A percentile compares a stretch with the other conserved stretches of the same genome.
These are phyloP conservation scores for Syrrhaptes paradoxus DNA, from an alignment of 2,113 vertebrate species.

Conservation along the genomic window DNA sequence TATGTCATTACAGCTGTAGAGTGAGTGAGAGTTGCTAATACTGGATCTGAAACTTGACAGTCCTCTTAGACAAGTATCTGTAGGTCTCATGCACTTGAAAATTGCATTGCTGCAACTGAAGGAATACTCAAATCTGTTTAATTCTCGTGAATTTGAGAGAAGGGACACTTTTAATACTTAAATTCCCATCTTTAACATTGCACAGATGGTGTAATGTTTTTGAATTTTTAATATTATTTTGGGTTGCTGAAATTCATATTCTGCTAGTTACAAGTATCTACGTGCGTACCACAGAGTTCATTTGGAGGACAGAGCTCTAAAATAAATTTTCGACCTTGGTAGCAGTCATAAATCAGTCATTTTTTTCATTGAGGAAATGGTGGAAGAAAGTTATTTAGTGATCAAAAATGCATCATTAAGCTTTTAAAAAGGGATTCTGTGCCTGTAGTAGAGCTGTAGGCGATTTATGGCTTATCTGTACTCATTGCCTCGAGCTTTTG, in stretches of 20 bases:
- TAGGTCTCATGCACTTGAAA: background rate
- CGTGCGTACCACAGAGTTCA: background rate
- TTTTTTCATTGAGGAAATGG: slow-evolving; percentile 54
- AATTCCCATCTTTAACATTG: slow-evolving; percentile 13
- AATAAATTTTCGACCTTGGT: slow-evolving; percentile 52
- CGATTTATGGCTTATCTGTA: slow-evolving; percentile 60
- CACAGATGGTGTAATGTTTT: slow-evolving; percentile 38
- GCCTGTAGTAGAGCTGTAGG: slow-evolving; percentile 50
- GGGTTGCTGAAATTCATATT: slow-evolving; percentile 27
- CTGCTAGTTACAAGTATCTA: background rate
- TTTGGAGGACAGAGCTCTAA: slow-evolving; percentile 46
- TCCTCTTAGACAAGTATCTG: background rate
- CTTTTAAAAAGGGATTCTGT: slow-evolving; percentile 57
- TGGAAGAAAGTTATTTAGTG: slow-evolving; percentile 63
- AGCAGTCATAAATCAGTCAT: slow-evolving; percentile 51
- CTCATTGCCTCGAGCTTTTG: slow-evolving; percentile 58
- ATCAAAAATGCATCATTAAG: slow-evolving; percentile 68
- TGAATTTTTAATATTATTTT: slow-evolving; percentile 41
- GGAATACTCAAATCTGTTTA: background rate
- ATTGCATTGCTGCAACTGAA: background rate
- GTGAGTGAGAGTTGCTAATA: background rate
- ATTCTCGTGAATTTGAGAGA: background rate
- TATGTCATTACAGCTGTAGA: background rate
- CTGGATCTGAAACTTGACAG: background rate
- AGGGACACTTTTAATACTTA: slow-evolving; percentile 1